Conservation (phyloP, 2,113 vertebrate species). For the Dissostichus mawsoni region DNA sequence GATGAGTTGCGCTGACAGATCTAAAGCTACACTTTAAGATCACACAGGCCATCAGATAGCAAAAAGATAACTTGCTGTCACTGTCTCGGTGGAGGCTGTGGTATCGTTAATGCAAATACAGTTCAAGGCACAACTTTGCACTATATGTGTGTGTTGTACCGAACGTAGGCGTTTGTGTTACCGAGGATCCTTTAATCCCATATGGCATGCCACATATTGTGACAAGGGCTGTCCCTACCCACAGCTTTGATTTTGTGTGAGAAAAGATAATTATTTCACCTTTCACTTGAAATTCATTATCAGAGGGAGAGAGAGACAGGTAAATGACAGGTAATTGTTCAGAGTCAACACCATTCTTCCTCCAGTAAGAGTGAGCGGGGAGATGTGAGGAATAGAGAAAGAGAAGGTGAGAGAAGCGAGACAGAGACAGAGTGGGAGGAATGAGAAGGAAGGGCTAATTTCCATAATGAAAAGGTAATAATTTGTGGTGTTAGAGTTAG, state of each 20-base stretch:
- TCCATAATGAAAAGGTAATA: conserved; percentile 84
- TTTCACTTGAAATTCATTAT: conserved; percentile 81
- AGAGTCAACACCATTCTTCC: conserved; percentile 77
- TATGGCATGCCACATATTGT: conserved; percentile 72
- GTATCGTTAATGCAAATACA: conserved; percentile 33
- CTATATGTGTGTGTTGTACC: conserved; percentile 37
- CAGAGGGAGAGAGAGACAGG: conserved; percentile 73
- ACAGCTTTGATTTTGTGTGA: conserved; percentile 69
- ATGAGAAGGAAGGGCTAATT: conserved; percentile 76
- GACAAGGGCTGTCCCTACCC: conserved; percentile 67
- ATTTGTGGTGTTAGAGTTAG: conserved; percentile 79
- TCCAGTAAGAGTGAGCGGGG: conserved; percentile 50
- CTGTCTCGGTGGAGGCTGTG: not conserved
- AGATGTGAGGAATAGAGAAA: conserved; percentile 60
- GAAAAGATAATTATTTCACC: conserved; percentile 81
- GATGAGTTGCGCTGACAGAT: not conserved
- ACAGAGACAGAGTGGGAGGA: conserved; percentile 75
- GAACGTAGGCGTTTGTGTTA: conserved; percentile 42
- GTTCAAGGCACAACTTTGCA: conserved; percentile 44
- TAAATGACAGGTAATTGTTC: conserved; percentile 84
- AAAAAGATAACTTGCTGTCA: conserved; percentile 30
- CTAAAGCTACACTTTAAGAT: conserved; percentile 46
- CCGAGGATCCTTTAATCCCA: conserved; percentile 66
- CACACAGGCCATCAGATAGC: conserved; percentile 21
- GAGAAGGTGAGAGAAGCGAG: conserved; percentile 55